phyloP scores from a whole-genome alignment of 2,113 vertebrate species.

The Crypturellus undulatus region DNA sequence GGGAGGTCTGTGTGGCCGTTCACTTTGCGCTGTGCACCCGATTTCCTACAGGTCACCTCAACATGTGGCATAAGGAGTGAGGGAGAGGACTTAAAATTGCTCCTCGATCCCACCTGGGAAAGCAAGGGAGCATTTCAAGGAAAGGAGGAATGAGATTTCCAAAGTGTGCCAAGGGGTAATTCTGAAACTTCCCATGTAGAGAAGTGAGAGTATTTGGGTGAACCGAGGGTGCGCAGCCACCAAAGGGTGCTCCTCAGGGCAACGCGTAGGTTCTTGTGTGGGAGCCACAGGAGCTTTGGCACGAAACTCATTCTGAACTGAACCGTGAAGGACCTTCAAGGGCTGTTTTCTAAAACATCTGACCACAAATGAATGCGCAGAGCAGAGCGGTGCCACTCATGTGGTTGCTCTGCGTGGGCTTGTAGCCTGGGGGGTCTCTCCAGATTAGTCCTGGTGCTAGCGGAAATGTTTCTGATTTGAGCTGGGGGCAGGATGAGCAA shows the following conservation, averaged over 20 bases:
- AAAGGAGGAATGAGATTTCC: neutral
- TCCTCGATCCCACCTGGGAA: neutral
- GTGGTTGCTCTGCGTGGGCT: neutral
- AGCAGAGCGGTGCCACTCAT: neutral
- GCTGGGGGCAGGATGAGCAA: neutral
- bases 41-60: neutral
- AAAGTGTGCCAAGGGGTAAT: neutral
- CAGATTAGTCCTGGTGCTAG: constrained; percentile 1
- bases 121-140: neutral
- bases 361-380: neutral
- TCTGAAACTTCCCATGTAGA: neutral
- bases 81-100: neutral
- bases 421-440: neutral
- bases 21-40: neutral
- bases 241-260: neutral
- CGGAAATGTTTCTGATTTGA: neutral
- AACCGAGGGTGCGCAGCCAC: neutral
- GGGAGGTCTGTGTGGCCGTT: neutral
- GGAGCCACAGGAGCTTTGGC: neutral
- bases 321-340: constrained; percentile 52
- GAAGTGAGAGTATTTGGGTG: neutral
- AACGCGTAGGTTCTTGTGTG: constrained; percentile 11
- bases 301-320: constrained; percentile 35
- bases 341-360: constrained; percentile 45
- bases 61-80: fast-evolving